A percentile compares a stretch with the other conserved stretches of the same genome.
Conservation (phyloP, 1,140 invertebrate genomes). For the Trichoplusia ni region DNA sequence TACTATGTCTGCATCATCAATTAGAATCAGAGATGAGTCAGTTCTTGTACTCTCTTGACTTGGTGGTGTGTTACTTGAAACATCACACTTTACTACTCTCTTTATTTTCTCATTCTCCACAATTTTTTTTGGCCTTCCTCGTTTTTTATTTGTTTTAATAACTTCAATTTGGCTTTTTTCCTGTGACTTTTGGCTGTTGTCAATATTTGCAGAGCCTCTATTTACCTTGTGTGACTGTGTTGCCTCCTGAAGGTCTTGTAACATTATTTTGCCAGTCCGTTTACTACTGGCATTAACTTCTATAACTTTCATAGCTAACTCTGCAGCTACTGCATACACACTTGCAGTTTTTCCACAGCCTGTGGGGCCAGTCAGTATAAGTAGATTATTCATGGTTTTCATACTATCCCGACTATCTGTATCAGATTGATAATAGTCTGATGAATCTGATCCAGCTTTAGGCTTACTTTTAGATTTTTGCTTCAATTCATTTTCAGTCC, state of each 20-base stretch:
- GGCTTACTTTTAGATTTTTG: conserved; percentile 46
- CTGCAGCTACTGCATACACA: conserved; percentile 94
- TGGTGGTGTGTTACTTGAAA: conserved; percentile 46
- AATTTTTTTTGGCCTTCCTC: conserved; percentile 57
- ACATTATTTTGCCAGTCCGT: conserved; percentile 89
- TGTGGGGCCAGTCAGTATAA: conserved; percentile 90
- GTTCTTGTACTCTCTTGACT: conserved; percentile 66
- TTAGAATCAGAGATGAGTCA: conserved; percentile 89
- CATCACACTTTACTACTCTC: conserved; percentile 41
- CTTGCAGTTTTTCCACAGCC: conserved; percentile 94
- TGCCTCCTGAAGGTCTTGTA: conserved; percentile 93
- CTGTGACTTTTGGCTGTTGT: conserved; percentile 64
- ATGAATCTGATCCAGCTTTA: conserved; percentile 63
- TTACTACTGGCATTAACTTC: conserved; percentile 95
- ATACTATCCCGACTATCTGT: conserved; percentile 69
- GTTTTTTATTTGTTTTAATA: conserved; percentile 51
- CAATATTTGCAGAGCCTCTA: conserved; percentile 59
- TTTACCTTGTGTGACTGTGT: conserved; percentile 93
- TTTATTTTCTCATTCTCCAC: conserved; percentile 35
- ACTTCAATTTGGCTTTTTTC: conserved; percentile 37
- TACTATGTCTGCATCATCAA: conserved; percentile 94
- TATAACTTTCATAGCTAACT: conserved; percentile 93
- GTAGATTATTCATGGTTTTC: conserved; percentile 83
- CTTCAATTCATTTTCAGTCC: conserved; percentile 82
- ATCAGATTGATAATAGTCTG: conserved; percentile 84